phyloP scores from a whole-genome alignment of 2,888 invertebrate genomes.

The Nineta flava region DNA sequence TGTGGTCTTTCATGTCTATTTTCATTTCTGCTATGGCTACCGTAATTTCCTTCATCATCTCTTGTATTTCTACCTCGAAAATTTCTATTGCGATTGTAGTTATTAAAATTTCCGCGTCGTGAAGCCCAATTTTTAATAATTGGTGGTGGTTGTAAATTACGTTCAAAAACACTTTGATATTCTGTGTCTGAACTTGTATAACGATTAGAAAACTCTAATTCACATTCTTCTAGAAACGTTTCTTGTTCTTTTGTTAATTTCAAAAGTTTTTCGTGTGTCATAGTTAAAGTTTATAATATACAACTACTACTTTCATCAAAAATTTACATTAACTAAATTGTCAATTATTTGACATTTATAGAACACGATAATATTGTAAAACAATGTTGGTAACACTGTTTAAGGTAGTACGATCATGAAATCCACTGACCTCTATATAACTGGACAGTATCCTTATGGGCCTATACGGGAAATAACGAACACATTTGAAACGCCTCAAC shows the following conservation, averaged over 20 bases:
- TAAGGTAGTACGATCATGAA: too few relatives aligned
- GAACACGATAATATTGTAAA: too few relatives aligned
- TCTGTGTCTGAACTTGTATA: background rate
- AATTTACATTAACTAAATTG: too few relatives aligned
- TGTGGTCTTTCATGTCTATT: too few relatives aligned
- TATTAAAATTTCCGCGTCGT: background rate
- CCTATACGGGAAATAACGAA: too few relatives aligned
- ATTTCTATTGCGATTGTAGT: background rate
- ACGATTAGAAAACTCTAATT: conserved; percentile 4
- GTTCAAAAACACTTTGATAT: background rate
- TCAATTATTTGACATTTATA: too few relatives aligned
- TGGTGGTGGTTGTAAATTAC: background rate
- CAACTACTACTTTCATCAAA: too few relatives aligned
- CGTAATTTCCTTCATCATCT: background rate
- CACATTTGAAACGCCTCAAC: too few relatives aligned
- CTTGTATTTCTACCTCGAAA: background rate
- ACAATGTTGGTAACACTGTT: too few relatives aligned
- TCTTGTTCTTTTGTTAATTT: conserved; percentile 2
- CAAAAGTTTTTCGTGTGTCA: background rate
- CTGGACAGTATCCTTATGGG: too few relatives aligned
- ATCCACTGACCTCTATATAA: too few relatives aligned
- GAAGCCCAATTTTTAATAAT: background rate
- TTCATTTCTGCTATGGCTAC: background rate
- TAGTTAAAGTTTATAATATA: too few relatives aligned
- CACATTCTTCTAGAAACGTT: background rate